phyloP scores from a whole-genome alignment of 1,140 invertebrate species.

The Xylocopa sonorina region DNA sequence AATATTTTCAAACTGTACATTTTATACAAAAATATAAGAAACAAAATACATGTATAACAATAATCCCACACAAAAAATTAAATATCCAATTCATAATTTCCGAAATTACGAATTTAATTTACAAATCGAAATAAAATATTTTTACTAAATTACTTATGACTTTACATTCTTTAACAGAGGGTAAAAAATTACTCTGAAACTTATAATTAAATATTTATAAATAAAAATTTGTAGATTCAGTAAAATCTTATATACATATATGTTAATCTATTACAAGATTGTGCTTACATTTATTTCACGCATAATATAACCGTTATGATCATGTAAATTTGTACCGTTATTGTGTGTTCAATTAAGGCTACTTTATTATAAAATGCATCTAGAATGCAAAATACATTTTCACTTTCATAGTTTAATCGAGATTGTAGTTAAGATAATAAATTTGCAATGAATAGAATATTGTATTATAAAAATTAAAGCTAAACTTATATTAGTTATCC shows the following conservation, averaged over 20 bases:
- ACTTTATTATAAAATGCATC: conserved; percentile 7
- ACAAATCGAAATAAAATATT: conserved; percentile 1
- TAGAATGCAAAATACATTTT: conserved; percentile 23
- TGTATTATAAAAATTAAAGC: conserved; percentile 42
- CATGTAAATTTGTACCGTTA: conserved; percentile 17
- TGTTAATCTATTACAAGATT: not conserved
- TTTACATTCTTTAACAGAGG: not conserved
- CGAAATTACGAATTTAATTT: too few species aligned
- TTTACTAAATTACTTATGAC: not conserved
- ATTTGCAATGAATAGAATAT: conserved; percentile 32
- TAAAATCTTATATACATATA: not conserved
- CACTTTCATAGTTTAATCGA: not conserved
- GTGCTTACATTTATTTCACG: not conserved
- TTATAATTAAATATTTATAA: not conserved
- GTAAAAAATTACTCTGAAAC: not conserved
- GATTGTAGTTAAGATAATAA: not conserved
- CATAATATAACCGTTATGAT: conserved; percentile 8
- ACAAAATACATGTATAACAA: not conserved
- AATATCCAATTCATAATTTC: not conserved
- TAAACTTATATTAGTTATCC: conserved; percentile 32
- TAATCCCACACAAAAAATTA: too few species aligned
- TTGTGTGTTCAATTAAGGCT: conserved; percentile 15
- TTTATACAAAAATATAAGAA: not conserved
- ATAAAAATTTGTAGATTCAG: conserved; percentile 1
- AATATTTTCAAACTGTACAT: not conserved